Percentiles rank a stretch among this genome's conserved stretches.
phyloP scores from a whole-genome alignment of 2,888 invertebrate species.

The Caenorhabditis parvicauda region DNA sequence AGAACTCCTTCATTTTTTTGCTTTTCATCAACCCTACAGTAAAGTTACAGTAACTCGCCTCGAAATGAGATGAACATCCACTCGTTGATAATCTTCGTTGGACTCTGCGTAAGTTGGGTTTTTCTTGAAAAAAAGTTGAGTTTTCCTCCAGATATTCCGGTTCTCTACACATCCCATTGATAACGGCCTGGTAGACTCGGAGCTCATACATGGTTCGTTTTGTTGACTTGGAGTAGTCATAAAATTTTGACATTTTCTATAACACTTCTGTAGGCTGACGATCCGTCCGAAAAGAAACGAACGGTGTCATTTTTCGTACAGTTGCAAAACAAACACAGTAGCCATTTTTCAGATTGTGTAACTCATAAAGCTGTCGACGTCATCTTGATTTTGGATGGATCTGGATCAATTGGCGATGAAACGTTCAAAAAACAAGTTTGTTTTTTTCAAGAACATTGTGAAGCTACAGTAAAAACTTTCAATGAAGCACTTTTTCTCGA shows the following conservation, averaged over 20 bases:
- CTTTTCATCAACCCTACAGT: no score
- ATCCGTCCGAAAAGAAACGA: no score
- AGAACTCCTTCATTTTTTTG: no score
- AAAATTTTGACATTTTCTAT: no score
- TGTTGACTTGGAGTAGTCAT: background rate
- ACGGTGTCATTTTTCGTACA: no score
- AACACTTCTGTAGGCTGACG: no score
- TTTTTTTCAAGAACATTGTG: background rate
- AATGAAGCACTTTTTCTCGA: background rate
- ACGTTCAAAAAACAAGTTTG: slow-evolving; percentile 50
- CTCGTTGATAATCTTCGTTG: slow-evolving; percentile 7
- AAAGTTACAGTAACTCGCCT: no score
- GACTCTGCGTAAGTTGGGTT: slow-evolving; percentile 2
- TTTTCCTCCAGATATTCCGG: no score
- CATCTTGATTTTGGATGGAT: slow-evolving; percentile 64
- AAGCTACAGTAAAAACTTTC: background rate
- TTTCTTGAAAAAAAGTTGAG: background rate
- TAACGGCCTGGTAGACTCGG: slow-evolving; percentile 58
- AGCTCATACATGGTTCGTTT: slow-evolving; percentile 53
- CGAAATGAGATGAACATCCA: slow-evolving; percentile 16
- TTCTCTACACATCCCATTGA: slow-evolving; percentile 50
- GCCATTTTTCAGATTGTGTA: slow-evolving; percentile 48
- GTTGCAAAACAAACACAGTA: background rate
- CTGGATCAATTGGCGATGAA: slow-evolving; percentile 63
- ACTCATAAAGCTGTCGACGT: slow-evolving; percentile 63